These are phyloP conservation scores for Propithecus deckenii DNA, from an alignment of 2,797 vertebrate species.

Conservation along the genomic window DNA sequence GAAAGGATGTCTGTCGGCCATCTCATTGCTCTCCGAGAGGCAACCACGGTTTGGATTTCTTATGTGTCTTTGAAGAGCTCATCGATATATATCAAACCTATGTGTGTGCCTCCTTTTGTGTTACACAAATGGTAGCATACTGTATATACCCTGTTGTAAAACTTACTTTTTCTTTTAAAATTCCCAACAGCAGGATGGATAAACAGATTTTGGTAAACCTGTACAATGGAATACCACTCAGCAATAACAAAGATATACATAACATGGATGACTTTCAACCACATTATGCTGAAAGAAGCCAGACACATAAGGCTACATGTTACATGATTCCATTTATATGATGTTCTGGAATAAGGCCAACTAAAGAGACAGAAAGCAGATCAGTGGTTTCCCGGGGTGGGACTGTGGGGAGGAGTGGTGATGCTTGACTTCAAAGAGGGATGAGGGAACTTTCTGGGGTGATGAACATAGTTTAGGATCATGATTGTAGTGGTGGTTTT, in stretches of 20 bases:
- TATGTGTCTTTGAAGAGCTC: background rate
- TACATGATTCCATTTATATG: background rate
- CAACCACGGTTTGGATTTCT: background rate
- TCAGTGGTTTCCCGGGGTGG: background rate
- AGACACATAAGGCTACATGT: background rate
- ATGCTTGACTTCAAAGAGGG: background rate
- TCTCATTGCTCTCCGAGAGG: background rate
- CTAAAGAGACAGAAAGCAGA: background rate
- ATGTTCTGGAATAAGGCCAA: background rate
- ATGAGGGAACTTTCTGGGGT: background rate
- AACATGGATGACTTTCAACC: background rate
- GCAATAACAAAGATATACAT: background rate
- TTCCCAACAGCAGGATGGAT: background rate
- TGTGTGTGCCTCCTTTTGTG: background rate
- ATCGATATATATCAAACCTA: background rate
- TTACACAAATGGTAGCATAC: background rate
- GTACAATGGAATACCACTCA: background rate
- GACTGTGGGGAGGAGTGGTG: background rate
- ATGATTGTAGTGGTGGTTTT: background rate
- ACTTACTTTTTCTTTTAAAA: background rate
- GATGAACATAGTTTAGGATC: background rate
- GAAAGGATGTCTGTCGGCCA: background rate
- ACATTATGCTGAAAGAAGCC: background rate
- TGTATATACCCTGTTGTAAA: fast-evolving
- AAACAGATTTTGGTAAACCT: background rate